Percentiles rank a stretch among this genome's conserved stretches.
Evolutionary conservation across 2,113 vertebrate species (phyloP).

Genomic region (Hylia prasina): DNA sequence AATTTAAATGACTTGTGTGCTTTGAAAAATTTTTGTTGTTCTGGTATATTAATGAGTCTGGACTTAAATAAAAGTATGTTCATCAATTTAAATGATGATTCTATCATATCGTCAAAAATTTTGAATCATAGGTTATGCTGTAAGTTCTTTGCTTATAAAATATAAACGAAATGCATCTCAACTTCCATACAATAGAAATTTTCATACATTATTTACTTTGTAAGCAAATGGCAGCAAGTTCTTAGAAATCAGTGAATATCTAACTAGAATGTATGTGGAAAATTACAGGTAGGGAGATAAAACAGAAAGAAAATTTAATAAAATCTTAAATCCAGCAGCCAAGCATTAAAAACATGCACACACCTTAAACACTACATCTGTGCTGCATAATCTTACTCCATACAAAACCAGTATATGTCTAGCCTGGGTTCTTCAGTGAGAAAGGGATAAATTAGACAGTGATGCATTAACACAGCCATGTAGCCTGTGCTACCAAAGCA

Average conservation of each 20-base stretch:
- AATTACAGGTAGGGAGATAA: not conserved
- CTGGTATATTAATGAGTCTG: not conserved
- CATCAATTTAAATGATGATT: not conserved
- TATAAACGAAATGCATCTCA: not conserved
- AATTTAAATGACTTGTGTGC: not conserved
- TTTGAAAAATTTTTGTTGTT: not conserved
- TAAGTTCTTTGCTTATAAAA: constrained; percentile 1
- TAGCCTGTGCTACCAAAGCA: not conserved
- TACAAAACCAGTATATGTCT: not conserved
- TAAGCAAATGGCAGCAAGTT: not conserved
- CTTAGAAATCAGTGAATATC: not conserved
- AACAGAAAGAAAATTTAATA: not conserved
- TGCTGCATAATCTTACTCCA: not conserved
- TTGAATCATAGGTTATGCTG: not conserved
- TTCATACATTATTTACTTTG: not conserved
- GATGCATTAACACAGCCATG: not conserved
- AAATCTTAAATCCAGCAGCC: not conserved
- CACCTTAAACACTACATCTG: not conserved
- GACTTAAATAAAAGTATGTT: not conserved
- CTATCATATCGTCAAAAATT: not conserved
- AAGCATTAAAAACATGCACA: not conserved
- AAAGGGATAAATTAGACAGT: not conserved
- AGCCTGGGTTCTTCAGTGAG: not conserved
- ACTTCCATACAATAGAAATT: not conserved
- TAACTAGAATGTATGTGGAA: not conserved